A percentile compares a stretch with the other conserved stretches of the same genome.
Evolutionary conservation across 1,140 invertebrate genomes (phyloP).

Genomic region (Drosophila miranda): DNA sequence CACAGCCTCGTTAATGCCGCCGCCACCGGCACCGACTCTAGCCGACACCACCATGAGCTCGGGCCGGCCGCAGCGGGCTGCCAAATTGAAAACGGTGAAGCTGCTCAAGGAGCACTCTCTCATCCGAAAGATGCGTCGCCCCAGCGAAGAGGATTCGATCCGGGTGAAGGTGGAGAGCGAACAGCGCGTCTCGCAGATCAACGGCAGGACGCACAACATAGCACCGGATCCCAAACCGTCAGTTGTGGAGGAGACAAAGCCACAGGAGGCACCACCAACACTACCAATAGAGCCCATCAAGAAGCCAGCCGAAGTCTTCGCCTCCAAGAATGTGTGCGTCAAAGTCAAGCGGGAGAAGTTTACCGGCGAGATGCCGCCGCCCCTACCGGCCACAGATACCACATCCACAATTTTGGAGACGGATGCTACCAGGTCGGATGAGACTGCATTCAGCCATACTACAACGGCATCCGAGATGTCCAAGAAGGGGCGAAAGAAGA

Average conservation of each 20-base stretch:
- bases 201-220: background rate
- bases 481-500: slow-evolving; percentile 60
- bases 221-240: background rate
- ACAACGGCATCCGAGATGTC: slow-evolving; percentile 10
- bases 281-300: background rate
- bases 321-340: slow-evolving; percentile 30
- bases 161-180: slow-evolving; percentile 68
- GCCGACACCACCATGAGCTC: slow-evolving; percentile 47
- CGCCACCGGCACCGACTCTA: slow-evolving; percentile 50
- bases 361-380: slow-evolving; percentile 26
- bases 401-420: slow-evolving; percentile 26
- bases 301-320: background rate
- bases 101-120: slow-evolving; percentile 63
- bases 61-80: slow-evolving; percentile 65
- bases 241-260: background rate
- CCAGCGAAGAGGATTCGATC: slow-evolving; percentile 37
- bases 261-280: background rate
- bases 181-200: slow-evolving; percentile 63
- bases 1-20: slow-evolving; percentile 64
- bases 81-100: slow-evolving; percentile 65
- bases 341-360: slow-evolving; percentile 72
- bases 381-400: background rate
- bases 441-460: slow-evolving; percentile 44
- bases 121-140: slow-evolving; percentile 57
- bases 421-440: slow-evolving; percentile 21